Evolutionary conservation across 2,888 invertebrate genomes (phyloP).

Genomic region (Oscheius sp.): DNA sequence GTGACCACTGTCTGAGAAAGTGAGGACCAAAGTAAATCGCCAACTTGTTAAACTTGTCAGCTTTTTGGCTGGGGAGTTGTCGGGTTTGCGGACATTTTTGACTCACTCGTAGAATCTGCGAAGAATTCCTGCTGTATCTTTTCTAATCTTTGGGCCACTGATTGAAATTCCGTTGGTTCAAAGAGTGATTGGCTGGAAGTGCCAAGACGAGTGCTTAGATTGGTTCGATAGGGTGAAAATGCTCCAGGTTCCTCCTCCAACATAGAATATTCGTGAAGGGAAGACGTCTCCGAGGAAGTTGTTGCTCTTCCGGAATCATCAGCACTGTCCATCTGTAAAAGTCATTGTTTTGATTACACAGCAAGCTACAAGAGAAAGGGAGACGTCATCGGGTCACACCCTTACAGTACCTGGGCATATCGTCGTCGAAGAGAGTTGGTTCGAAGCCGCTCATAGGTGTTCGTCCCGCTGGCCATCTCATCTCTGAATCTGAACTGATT

Average conservation of each 20-base stretch:
- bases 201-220: constrained; percentile 21
- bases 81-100: constrained; percentile 17
- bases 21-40: constrained; percentile 15
- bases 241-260: constrained; percentile 44
- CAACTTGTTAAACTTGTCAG: constrained; percentile 3
- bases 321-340: constrained; percentile 43
- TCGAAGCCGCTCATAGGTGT: constrained; percentile 32
- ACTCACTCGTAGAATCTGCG: constrained; percentile 41
- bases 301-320: constrained; percentile 50
- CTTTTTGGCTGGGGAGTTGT: constrained; percentile 12
- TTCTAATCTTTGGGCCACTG: constrained; percentile 45
- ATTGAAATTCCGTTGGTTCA: constrained; percentile 42
- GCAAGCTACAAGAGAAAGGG: constrained; percentile 1
- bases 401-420: constrained; percentile 30
- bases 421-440: constrained; percentile 33
- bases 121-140: constrained; percentile 47
- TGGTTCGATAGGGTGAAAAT: constrained; percentile 49
- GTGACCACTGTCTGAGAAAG: constrained; percentile 19
- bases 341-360: constrained; percentile 7
- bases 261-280: constrained; percentile 32
- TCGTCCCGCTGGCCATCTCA: constrained; percentile 26
- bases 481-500: constrained; percentile 31
- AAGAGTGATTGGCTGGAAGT: constrained; percentile 50
- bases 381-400: constrained; percentile 16
- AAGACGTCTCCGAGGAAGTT: constrained; percentile 40